These are phyloP conservation scores for Scyliorhinus canicula DNA, from an alignment of 2,797 vertebrate species.

Conservation along the genomic window DNA sequence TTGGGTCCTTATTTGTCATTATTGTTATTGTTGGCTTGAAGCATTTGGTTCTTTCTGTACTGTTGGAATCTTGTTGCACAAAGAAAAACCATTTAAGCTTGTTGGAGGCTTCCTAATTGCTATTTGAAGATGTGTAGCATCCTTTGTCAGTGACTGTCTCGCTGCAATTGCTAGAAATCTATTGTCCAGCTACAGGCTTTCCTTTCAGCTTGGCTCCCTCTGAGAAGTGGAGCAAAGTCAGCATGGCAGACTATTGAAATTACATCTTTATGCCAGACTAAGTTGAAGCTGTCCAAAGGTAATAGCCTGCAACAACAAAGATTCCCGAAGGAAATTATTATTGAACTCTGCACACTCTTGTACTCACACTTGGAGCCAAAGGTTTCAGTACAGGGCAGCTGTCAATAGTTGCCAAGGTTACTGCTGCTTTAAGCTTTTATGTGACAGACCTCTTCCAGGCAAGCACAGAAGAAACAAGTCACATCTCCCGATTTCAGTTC, in stretches of 20 bases:
- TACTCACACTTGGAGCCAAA: background rate
- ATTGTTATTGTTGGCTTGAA: background rate
- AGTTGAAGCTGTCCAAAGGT: background rate
- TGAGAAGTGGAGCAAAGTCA: background rate
- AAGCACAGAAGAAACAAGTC: background rate
- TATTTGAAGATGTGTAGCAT: background rate
- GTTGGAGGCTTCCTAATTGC: background rate
- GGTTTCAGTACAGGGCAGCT: background rate
- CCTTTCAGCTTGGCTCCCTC: too few relatives aligned
- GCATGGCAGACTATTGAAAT: background rate
- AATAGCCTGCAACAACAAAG: background rate
- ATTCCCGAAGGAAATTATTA: background rate
- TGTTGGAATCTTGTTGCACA: background rate
- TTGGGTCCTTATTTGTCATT: background rate
- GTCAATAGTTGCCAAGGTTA: background rate
- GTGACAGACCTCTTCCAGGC: background rate
- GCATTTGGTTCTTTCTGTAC: background rate
- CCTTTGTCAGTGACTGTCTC: background rate
- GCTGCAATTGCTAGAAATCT: background rate
- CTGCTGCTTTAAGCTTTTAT: background rate
- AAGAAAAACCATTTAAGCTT: background rate
- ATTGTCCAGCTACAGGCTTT: background rate
- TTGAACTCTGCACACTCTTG: background rate
- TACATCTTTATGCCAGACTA: background rate
- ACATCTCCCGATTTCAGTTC: background rate